phyloP scores from a whole-genome alignment of 2,113 vertebrate genomes.

The Phaetusa simplex region DNA sequence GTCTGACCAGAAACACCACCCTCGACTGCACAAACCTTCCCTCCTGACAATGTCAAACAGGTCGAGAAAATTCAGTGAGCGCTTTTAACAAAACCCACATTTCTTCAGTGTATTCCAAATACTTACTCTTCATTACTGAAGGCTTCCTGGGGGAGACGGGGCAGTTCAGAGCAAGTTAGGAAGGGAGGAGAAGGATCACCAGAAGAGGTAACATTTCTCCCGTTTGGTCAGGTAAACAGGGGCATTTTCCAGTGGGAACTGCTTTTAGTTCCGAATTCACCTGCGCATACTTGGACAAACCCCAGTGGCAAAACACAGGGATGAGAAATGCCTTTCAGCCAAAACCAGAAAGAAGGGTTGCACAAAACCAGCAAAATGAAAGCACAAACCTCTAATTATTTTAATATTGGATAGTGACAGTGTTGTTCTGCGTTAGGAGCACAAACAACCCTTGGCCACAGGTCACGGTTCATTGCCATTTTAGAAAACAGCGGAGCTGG shows the following conservation, averaged over 20 bases:
- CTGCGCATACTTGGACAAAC: not conserved
- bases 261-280: not conserved
- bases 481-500: not conserved
- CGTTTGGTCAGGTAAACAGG: not conserved
- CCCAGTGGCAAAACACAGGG: not conserved
- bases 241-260: not conserved
- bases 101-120: not conserved
- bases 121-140: not conserved
- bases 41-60: not conserved
- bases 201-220: not conserved
- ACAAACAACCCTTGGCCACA: slow-evolving; percentile 53
- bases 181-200: not conserved
- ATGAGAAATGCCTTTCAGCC: slow-evolving; percentile 24
- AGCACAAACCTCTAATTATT: slow-evolving; percentile 52
- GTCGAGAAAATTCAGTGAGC: not conserved
- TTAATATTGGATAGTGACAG: slow-evolving; percentile 51
- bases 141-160: not conserved
- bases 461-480: slow-evolving; percentile 18
- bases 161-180: not conserved
- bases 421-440: not conserved
- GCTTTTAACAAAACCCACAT: not conserved
- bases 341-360: slow-evolving; percentile 22
- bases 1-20: not conserved
- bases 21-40: not conserved
- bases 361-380: slow-evolving; percentile 33